These are phyloP conservation scores for Phalacrocorax aristotelis DNA, from an alignment of 2,113 vertebrate species.

Conservation along the genomic window DNA sequence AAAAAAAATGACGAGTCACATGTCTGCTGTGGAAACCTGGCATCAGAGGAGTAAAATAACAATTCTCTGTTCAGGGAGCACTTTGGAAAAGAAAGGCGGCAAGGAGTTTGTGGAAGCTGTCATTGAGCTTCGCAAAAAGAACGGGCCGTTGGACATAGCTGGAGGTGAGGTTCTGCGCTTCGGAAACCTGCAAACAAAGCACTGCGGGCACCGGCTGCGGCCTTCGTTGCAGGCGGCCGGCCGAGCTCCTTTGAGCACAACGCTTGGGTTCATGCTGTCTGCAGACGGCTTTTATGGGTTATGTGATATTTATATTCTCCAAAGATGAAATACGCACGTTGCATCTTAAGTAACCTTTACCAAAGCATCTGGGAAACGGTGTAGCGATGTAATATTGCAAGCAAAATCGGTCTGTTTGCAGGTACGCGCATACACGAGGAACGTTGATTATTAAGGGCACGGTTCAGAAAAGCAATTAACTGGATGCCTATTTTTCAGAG, in stretches of 20 bases:
- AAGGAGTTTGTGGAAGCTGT: conserved; percentile 94
- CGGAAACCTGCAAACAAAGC: neutral
- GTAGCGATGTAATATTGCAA: neutral
- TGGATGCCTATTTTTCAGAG: neutral
- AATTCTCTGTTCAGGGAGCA: conserved; percentile 82
- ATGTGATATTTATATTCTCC: fast-evolving
- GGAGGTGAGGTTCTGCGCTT: conserved; percentile 82
- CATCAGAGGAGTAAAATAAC: conserved; percentile 27
- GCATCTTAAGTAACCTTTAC: neutral
- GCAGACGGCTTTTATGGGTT: neutral
- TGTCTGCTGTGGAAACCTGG: conserved; percentile 7
- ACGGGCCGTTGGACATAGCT: conserved; percentile 92
- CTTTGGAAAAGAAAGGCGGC: conserved; percentile 96
- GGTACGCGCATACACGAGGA: fast-evolving
- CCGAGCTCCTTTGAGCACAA: neutral
- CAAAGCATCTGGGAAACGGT: neutral
- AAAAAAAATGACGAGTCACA: neutral
- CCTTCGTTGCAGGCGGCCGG: neutral
- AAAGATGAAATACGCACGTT: neutral
- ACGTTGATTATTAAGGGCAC: neutral
- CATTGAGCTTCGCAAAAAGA: conserved; percentile 93
- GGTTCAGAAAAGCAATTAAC: neutral
- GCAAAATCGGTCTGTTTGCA: neutral
- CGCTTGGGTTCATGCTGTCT: fast-evolving
- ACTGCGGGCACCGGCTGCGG: neutral